phyloP scores from a whole-genome alignment of 2,888 invertebrate genomes.

The Drosophila affinis region DNA sequence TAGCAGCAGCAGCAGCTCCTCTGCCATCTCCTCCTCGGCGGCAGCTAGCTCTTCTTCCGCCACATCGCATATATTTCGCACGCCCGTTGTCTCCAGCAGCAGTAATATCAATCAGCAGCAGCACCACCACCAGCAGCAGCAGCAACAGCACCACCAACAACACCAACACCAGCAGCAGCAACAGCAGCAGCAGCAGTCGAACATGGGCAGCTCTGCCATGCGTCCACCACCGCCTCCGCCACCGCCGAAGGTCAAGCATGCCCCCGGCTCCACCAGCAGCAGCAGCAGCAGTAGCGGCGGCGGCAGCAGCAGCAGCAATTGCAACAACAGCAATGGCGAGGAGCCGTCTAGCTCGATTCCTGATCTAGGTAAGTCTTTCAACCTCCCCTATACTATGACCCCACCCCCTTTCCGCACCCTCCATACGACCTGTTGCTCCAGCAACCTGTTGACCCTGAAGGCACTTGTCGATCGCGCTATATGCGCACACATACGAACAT shows the following conservation, averaged over 20 bases:
- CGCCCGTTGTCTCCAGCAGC: constrained; percentile 83
- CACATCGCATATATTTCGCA: constrained; percentile 79
- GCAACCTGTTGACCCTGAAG: constrained; percentile 70
- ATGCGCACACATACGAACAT: constrained; percentile 12
- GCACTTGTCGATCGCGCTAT: constrained; percentile 48
- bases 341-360: constrained; percentile 95
- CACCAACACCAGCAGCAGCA: constrained; percentile 32
- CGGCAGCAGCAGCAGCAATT: constrained; percentile 21
- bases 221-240: constrained; percentile 84
- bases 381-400: background rate
- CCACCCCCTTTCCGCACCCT: background rate
- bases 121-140: constrained; percentile 41
- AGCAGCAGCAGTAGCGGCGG: constrained; percentile 27
- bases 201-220: constrained; percentile 73
- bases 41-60: constrained; percentile 46
- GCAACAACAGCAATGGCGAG: constrained; percentile 83
- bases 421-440: constrained; percentile 26
- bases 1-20: constrained; percentile 51
- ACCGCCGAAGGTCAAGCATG: constrained; percentile 83
- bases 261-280: constrained; percentile 56
- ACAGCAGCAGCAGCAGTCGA: constrained; percentile 24
- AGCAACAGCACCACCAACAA: constrained; percentile 51
- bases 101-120: constrained; percentile 50
- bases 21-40: constrained; percentile 51
- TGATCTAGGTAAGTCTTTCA: constrained; percentile 90